Base-by-base conservation (phyloP, 2,797 vertebrate species). In the Sebastes oblongus region DNA sequence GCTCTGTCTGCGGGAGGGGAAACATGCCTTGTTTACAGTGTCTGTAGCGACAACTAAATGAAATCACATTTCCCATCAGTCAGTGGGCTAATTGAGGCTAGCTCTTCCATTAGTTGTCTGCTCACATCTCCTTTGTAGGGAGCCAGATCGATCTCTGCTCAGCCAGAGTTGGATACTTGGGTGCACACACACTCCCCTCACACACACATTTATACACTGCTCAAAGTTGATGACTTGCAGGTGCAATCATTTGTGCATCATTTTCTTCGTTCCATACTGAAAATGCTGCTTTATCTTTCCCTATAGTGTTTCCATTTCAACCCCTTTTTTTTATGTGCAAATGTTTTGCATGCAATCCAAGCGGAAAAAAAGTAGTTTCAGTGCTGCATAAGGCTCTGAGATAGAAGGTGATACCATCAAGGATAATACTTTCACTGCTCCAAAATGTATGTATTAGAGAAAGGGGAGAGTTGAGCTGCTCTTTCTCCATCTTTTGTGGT, bases 51-150 rank as follows among this genome's bases (percentile, higher is more conserved):
- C 89, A 83, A 77, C 85, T 89, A 89, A 93, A 93, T 90, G 80
- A 92, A 93, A 93, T 92, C 89, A 89, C 85, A 88, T 89, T 91
- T 91, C 87, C 91, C 89, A 88, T 94, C 89, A 90, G 88, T 93
- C 91, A 89, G 80, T 84, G 69, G 87, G 89, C 86, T 93, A 94
- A 94, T 91, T 92, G 90, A 90, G 85, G 89, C 86, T 88, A 89
- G 83, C 82, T 89, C 86, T 75, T 90, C 91, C 82, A 92, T 92
- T 94, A 92, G 91, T 73, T 86, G 89, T 90, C 90, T 91, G 87
- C 86, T 91, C 87, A 89, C 88, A 94, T 93, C 88, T 92, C 59
- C 85, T 88, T 91, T 90, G 89, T 84, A 66, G 83, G 79, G 81
- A 91, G 85, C 82, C 89, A 86, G 83, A 90, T 87, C 46, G 84